These are phyloP conservation scores for Charanyca ferruginea DNA, from an alignment of 2,888 invertebrate genomes.

Conservation along the genomic window DNA sequence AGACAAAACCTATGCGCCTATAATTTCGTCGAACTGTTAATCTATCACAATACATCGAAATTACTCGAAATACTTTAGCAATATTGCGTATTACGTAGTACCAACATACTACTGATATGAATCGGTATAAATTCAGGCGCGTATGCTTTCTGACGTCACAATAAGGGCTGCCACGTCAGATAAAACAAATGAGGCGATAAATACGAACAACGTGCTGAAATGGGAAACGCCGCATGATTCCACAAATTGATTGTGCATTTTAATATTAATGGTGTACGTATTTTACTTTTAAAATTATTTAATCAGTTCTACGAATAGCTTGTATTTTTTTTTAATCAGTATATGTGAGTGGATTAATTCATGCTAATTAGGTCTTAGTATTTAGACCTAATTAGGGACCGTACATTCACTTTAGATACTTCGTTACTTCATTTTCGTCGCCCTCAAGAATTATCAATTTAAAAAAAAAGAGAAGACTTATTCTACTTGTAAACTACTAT, in stretches of 20 bases:
- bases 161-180: slow-evolving; percentile 63
- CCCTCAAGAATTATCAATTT: too few species aligned
- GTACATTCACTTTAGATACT: too few species aligned
- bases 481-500: too few species aligned
- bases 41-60: slow-evolving; percentile 15
- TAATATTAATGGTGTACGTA: slow-evolving; percentile 55
- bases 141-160: slow-evolving; percentile 56
- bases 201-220: slow-evolving; percentile 63
- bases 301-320: slow-evolving; percentile 1
- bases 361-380: too few species aligned
- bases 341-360: too few species aligned
- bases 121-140: slow-evolving; percentile 57
- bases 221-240: slow-evolving; percentile 65
- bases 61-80: slow-evolving; percentile 16
- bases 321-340: not conserved
- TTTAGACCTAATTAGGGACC: too few species aligned
- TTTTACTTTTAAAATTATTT: slow-evolving; percentile 28
- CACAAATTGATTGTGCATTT: slow-evolving; percentile 67
- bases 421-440: too few species aligned
- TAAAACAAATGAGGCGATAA: slow-evolving; percentile 71
- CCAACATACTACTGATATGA: slow-evolving; percentile 41
- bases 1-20: slow-evolving; percentile 9
- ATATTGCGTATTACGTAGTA: slow-evolving; percentile 22
- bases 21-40: slow-evolving; percentile 15
- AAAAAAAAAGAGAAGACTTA: too few species aligned